These are phyloP conservation scores for Pagetopsis macropterus DNA, from an alignment of 2,797 vertebrate species.

Conservation along the genomic window DNA sequence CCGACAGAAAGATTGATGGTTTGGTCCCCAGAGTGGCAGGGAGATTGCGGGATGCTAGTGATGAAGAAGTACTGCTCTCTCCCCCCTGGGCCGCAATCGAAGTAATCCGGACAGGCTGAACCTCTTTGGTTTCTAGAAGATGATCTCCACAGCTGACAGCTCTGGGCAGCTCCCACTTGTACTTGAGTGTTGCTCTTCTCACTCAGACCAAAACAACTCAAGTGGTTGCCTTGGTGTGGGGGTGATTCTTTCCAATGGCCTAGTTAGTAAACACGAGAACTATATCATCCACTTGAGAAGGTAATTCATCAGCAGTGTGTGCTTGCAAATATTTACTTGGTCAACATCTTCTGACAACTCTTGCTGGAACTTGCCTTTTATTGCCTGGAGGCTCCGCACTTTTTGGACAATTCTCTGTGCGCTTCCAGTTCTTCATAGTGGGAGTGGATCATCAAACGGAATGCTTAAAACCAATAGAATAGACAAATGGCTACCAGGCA, in stretches of 20 bases:
- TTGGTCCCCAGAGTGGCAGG: constrained; percentile 15
- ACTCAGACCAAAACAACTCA: not conserved
- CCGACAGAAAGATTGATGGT: constrained; percentile 47
- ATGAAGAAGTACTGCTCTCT: constrained; percentile 33
- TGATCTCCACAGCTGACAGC: not conserved
- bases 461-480: not conserved
- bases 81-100: not conserved
- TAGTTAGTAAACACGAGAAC: not conserved
- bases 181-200: not conserved
- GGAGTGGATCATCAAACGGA: not conserved
- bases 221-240: not conserved
- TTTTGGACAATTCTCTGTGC: not conserved
- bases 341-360: not conserved
- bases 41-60: constrained; percentile 26
- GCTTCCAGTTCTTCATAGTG: not conserved
- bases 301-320: not conserved
- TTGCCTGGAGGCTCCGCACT: not conserved
- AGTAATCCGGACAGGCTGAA: not conserved
- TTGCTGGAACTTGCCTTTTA: not conserved
- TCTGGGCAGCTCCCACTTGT: constrained; percentile 16
- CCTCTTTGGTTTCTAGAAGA: not conserved
- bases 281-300: not conserved
- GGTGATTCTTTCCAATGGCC: not conserved
- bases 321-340: not conserved
- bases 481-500: not conserved